phyloP scores from a whole-genome alignment of 2,888 invertebrate species.

The Mimas tiliae region DNA sequence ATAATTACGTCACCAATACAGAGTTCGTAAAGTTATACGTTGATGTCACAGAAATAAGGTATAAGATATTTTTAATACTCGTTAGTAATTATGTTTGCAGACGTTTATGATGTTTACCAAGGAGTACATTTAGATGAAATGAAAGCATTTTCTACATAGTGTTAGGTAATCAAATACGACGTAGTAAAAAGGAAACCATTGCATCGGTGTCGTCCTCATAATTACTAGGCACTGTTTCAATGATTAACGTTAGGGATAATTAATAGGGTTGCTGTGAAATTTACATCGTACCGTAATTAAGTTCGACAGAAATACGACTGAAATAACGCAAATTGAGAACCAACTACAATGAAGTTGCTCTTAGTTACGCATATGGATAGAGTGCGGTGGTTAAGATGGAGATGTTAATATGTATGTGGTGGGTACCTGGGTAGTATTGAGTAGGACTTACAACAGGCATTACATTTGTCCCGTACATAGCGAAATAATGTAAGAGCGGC shows the following conservation, averaged over 20 bases:
- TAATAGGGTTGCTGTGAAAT: background rate
- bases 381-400: background rate
- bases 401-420: background rate
- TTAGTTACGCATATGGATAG: background rate
- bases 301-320: background rate
- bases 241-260: slow-evolving; percentile 10
- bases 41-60: no score
- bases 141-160: no score
- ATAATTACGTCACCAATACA: no score
- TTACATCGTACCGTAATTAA: background rate
- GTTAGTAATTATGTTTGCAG: no score
- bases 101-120: no score
- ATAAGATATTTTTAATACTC: no score
- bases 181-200: background rate
- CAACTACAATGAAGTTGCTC: background rate
- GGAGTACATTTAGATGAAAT: no score
- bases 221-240: background rate
- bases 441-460: no score
- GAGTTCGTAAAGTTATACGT: no score
- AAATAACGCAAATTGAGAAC: background rate
- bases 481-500: no score
- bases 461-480: no score
- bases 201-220: background rate
- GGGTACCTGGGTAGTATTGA: no score
- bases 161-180: background rate